A percentile compares a stretch with the other conserved stretches of the same genome.
phyloP scores from a whole-genome alignment of 1,140 invertebrate species.

The Metopolophium dirhodum region DNA sequence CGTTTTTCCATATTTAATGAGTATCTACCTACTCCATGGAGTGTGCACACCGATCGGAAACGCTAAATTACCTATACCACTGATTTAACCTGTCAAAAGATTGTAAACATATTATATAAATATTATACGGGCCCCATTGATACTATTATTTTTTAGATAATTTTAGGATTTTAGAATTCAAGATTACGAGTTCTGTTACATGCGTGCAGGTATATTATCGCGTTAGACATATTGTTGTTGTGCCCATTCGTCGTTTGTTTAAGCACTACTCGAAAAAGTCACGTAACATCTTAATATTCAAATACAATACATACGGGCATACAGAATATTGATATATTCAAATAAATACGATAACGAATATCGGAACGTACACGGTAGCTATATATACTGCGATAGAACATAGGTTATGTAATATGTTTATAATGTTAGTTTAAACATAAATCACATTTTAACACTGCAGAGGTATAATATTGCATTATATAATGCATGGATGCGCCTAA shows the following conservation, averaged over 20 bases:
- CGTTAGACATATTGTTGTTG: not conserved
- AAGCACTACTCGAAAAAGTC: not conserved
- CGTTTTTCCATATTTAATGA: too few relatives aligned
- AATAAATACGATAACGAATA: not conserved
- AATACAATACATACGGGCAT: not conserved
- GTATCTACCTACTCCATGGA: too few relatives aligned
- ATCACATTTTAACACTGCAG: not conserved
- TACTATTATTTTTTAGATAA: too few relatives aligned
- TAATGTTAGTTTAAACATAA: not conserved
- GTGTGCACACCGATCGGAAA: too few relatives aligned
- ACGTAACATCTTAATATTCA: not conserved
- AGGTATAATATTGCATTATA: not conserved
- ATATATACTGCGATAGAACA: too few relatives aligned
- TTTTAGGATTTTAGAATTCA: too few relatives aligned
- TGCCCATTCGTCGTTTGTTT: too few relatives aligned
- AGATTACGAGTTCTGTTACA: not conserved
- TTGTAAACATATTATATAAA: too few relatives aligned
- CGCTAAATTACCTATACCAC: too few relatives aligned
- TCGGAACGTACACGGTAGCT: not conserved
- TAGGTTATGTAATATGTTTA: not conserved
- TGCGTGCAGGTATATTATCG: not conserved
- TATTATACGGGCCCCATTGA: too few relatives aligned
- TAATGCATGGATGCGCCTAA: not conserved
- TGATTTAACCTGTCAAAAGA: too few relatives aligned
- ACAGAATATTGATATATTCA: not conserved